Percentiles rank a stretch among this genome's conserved stretches.
phyloP scores from a whole-genome alignment of 2,113 vertebrate genomes.

The Poeciliopsis turrubarensis region DNA sequence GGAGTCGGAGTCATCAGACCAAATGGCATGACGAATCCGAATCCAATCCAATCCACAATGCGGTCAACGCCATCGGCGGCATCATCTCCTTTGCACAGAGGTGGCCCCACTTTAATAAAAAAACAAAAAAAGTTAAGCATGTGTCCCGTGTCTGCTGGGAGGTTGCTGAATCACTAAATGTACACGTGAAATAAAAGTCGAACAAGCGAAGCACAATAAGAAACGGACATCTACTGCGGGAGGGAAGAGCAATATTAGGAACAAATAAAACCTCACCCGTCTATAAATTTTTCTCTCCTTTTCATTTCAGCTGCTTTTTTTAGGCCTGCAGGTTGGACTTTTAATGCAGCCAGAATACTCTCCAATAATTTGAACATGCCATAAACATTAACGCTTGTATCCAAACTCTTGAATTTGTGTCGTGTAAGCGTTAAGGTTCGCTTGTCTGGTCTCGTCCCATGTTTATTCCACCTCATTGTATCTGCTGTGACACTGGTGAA shows the following conservation, averaged over 20 bases:
- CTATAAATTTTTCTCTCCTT: too few species aligned
- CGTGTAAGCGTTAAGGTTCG: background rate
- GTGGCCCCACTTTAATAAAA: slow-evolving; percentile 12
- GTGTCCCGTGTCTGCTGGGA: background rate
- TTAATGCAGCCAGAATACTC: background rate
- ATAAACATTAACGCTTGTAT: background rate
- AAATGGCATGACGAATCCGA: slow-evolving; percentile 15
- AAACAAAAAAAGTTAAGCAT: background rate
- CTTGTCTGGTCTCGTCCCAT: background rate
- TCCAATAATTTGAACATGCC: background rate
- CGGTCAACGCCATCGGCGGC: slow-evolving; percentile 10
- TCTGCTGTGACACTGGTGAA: too few species aligned
- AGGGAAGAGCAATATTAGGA: slow-evolving; percentile 16
- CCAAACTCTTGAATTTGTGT: background rate
- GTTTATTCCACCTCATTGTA: too few species aligned
- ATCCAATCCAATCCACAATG: slow-evolving; percentile 16
- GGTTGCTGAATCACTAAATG: slow-evolving; percentile 25
- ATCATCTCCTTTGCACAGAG: slow-evolving; percentile 22
- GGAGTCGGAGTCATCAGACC: slow-evolving; percentile 1
- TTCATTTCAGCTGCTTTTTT: background rate
- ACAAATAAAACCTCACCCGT: background rate
- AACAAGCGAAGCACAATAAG: background rate
- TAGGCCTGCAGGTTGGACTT: background rate
- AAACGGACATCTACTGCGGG: slow-evolving; percentile 22
- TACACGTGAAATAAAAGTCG: slow-evolving; percentile 31